Evolutionary conservation across 2,888 invertebrate species (phyloP), one percentile per base, ranked within the genome.

Genomic region (Sepiola atlantica): DNA sequence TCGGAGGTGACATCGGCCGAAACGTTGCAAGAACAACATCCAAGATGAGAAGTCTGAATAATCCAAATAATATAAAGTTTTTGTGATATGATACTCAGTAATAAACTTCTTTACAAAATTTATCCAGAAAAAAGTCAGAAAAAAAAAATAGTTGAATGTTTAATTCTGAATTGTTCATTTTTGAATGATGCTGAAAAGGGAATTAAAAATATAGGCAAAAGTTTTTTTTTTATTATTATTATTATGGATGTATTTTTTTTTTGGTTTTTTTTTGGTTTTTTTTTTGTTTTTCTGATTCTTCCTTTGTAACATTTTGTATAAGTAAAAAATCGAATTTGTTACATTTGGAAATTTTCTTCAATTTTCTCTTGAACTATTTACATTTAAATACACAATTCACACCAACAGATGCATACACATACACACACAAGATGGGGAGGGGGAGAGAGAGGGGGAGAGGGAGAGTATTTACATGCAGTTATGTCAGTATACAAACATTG

Each of bases 381-480:
- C 77, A 77, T 77, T 77, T 77, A 77, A 77, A 77, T 77, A 77
- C 77, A 77, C n/a, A n/a, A 77, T n/a, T 3, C 14, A n/a, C n/a
- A 61, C 20, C 8, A 24, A 61, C 61, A 28, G 28, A 61, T 28
- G 12, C 24, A 24, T 24, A 61, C 57, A 18, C 57, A 61, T 28
- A 28, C 77, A 77, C 28, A 77, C 77, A 77, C 14, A n/a, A 16
- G 21, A 57, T 24, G 21, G 6, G 21, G 57, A 77, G n/a, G 3
- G 28, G n/a, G 28, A 77, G 14, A 77, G n/a, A 12, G 77, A 77
- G 28, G n/a, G n/a, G 12, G n/a, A 77, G 77, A 28, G 10, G 12
- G 77, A 77, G n/a, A 77, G n/a, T 77, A 77, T 77, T 77, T 77
- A 77, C 77, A 77, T 77, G 77, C n/a, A 77, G n/a, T 77, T 77